phyloP scores from a whole-genome alignment of 2,113 vertebrate species.

The Ginglymostoma cirratum region DNA sequence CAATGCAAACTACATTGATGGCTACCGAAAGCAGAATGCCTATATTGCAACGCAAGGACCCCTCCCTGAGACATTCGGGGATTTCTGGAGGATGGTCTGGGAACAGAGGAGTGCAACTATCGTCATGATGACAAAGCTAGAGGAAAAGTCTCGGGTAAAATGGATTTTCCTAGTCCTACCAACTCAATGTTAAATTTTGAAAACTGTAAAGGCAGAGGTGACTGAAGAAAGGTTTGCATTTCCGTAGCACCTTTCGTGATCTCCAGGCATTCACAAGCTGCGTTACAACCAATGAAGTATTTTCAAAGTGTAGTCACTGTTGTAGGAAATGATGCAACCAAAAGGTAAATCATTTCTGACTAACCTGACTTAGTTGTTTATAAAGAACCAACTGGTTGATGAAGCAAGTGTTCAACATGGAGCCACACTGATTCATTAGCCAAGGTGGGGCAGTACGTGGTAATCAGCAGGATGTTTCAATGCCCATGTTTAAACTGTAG shows the following conservation, averaged over 20 bases:
- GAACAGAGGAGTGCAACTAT: constrained; percentile 91
- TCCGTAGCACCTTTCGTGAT: background rate
- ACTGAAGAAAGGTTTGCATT: background rate
- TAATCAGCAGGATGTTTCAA: too few relatives aligned
- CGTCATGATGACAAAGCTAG: constrained; percentile 96
- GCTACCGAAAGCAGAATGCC: constrained; percentile 94
- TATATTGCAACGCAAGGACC: constrained; percentile 97
- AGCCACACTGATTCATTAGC: too few relatives aligned
- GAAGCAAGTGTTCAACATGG: background rate
- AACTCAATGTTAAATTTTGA: background rate
- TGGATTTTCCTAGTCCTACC: background rate
- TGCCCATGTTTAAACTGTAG: too few relatives aligned
- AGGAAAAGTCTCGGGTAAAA: constrained; percentile 91
- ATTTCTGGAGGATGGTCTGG: constrained; percentile 99
- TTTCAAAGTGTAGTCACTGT: background rate
- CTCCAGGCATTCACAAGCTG: background rate
- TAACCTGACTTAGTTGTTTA: background rate
- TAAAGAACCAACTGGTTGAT: background rate
- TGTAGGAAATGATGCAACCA: background rate
- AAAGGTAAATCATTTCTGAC: background rate
- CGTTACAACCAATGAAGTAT: background rate
- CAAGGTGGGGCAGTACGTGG: too few relatives aligned
- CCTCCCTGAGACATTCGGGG: constrained; percentile 87
- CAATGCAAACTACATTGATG: constrained; percentile 96
- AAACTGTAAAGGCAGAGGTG: background rate